Percentiles rank a stretch among this genome's conserved stretches.
Evolutionary conservation across 2,113 vertebrate species (phyloP).

Genomic region (Castor canadensis): DNA sequence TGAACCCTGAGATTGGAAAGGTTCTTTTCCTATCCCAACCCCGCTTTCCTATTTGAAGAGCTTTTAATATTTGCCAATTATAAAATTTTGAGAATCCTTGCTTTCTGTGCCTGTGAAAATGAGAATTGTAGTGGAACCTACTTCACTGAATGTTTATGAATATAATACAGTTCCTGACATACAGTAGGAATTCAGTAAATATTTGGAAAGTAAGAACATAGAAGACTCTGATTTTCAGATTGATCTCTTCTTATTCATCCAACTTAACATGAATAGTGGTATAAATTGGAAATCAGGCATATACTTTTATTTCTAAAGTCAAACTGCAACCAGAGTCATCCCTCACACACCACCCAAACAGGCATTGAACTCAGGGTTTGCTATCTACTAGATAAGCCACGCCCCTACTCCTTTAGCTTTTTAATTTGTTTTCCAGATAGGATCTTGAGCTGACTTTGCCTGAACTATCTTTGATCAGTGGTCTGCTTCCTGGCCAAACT

Average conservation of each 20-base stretch:
- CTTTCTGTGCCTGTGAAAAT: not conserved
- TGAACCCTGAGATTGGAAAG: not conserved
- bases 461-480: too few relatives aligned
- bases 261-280: not conserved
- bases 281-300: not conserved
- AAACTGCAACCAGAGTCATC: not conserved
- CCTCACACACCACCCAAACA: too few relatives aligned
- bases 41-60: not conserved
- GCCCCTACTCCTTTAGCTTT: too few relatives aligned
- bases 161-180: not conserved
- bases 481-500: too few relatives aligned
- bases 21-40: not conserved
- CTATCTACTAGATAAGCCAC: too few relatives aligned
- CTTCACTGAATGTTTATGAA: not conserved
- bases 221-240: not conserved
- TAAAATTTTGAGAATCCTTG: not conserved
- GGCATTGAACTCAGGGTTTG: too few relatives aligned
- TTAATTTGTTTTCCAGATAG: too few relatives aligned
- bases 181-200: not conserved
- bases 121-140: not conserved
- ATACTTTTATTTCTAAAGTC: not conserved
- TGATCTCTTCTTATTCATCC: not conserved
- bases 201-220: not conserved
- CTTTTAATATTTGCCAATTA: not conserved
- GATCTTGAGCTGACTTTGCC: too few relatives aligned